These are phyloP conservation scores for Noctilio leporinus DNA, from an alignment of 2,113 vertebrate genomes.

Conservation along the genomic window DNA sequence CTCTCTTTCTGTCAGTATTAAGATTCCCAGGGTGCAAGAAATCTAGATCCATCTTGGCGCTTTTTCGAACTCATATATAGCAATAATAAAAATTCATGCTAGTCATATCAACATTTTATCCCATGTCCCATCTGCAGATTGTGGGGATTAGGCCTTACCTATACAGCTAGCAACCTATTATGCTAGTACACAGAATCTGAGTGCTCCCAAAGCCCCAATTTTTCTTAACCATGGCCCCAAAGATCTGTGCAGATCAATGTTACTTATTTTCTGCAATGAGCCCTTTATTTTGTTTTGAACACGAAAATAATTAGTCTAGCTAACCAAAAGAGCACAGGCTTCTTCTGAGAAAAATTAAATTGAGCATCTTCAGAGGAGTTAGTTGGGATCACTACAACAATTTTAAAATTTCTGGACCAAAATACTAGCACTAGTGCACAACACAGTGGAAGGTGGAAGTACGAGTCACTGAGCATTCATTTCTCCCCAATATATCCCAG, in stretches of 20 bases:
- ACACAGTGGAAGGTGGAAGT: slow-evolving; percentile 40
- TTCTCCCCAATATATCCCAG: not conserved
- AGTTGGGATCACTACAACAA: slow-evolving; percentile 55
- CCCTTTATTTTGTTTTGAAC: slow-evolving; percentile 27
- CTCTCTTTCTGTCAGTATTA: not conserved
- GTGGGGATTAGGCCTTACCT: not conserved
- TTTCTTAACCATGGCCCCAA: not conserved
- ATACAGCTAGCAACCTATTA: not conserved
- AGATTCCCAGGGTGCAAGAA: not conserved
- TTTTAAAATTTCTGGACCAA: not conserved
- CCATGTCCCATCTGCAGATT: not conserved
- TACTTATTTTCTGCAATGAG: not conserved
- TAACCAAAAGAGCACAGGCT: slow-evolving; percentile 12
- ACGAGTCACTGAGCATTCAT: not conserved
- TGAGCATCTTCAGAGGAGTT: slow-evolving; percentile 37
- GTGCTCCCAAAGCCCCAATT: accelerated
- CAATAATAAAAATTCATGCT: not conserved
- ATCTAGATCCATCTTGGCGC: not conserved
- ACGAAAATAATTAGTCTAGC: slow-evolving; percentile 62
- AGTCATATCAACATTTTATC: not conserved
- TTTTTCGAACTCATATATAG: not conserved
- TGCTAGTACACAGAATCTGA: not conserved
- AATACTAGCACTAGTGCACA: slow-evolving; percentile 27
- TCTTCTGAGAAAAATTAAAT: slow-evolving; percentile 36
- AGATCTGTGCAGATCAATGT: not conserved